These are phyloP conservation scores for Pygmarrhopalites habei DNA, from an alignment of 1,140 invertebrate genomes.

Conservation along the genomic window DNA sequence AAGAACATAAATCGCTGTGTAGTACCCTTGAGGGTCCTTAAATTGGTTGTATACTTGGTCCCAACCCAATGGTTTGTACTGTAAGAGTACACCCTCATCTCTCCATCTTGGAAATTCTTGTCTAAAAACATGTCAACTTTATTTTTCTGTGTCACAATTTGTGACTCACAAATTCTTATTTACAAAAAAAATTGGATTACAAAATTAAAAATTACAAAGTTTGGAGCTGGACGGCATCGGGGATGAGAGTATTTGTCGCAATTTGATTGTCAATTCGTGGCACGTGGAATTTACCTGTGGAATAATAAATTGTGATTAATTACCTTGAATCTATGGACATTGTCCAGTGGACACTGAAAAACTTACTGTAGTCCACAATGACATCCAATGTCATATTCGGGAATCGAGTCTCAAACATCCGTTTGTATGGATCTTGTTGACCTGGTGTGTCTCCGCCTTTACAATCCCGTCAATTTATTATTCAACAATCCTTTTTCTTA, in stretches of 20 bases:
- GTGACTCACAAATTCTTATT: too few relatives aligned
- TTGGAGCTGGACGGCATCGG: conserved; percentile 15
- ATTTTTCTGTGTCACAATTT: too few relatives aligned
- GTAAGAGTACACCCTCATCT: conserved; percentile 5
- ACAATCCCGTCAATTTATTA: too few relatives aligned
- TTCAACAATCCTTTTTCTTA: too few relatives aligned
- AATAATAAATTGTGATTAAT: too few relatives aligned
- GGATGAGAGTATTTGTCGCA: not conserved
- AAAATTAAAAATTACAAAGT: too few relatives aligned
- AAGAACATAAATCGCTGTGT: not conserved
- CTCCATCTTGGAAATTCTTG: conserved; percentile 20
- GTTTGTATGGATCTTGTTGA: conserved; percentile 7
- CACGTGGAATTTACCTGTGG: too few relatives aligned
- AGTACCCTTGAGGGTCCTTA: conserved; percentile 19
- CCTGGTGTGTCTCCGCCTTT: conserved; percentile 13
- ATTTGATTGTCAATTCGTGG: conserved; percentile 17
- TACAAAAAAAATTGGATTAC: too few relatives aligned
- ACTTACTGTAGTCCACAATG: conserved; percentile 20
- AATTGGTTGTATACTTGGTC: conserved; percentile 3
- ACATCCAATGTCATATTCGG: conserved; percentile 6
- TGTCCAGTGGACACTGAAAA: too few relatives aligned
- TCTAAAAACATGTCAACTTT: too few relatives aligned
- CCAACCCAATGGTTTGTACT: conserved; percentile 19
- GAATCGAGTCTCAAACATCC: not conserved
- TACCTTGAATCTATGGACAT: too few relatives aligned